A percentile compares a stretch with the other conserved stretches of the same genome.
Evolutionary conservation across 2,888 invertebrate species (phyloP).

Genomic region (Lamellibrachia satsuma): DNA sequence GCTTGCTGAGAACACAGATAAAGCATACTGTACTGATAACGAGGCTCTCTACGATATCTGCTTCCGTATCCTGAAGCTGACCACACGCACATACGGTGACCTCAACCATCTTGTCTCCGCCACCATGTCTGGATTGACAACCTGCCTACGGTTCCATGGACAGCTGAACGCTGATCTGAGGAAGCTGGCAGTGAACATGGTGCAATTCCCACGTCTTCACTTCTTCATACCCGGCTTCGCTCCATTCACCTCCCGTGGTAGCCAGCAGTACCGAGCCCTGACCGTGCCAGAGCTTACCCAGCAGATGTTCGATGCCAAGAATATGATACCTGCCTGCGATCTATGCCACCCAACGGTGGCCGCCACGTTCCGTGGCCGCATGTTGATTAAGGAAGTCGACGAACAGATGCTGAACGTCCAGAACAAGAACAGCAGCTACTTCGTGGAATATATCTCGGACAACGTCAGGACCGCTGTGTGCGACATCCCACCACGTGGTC

Average conservation of each 20-base stretch:
- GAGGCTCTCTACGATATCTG: conserved; percentile 70
- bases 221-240: conserved; percentile 92
- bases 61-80: conserved; percentile 69
- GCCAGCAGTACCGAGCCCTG: conserved; percentile 80
- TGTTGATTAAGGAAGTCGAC: conserved; percentile 95
- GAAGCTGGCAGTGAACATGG: conserved; percentile 80
- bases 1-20: conserved; percentile 71
- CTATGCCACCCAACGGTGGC: conserved; percentile 88
- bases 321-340: conserved; percentile 97
- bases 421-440: conserved; percentile 89
- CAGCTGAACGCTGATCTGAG: conserved; percentile 89
- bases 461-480: conserved; percentile 91
- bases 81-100: conserved; percentile 60
- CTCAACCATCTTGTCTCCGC: conserved; percentile 64
- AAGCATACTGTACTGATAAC: conserved; percentile 54
- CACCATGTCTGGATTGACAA: conserved; percentile 69
- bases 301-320: conserved; percentile 90
- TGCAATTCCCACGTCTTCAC: conserved; percentile 90
- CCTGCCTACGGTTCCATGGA: conserved; percentile 68
- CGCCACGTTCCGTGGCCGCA: conserved; percentile 86
- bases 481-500: conserved; percentile 88
- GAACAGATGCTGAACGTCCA: conserved; percentile 93
- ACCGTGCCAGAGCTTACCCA: conserved; percentile 91
- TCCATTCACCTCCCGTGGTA: conserved; percentile 85
- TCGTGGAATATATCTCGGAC: conserved; percentile 91